phyloP scores from a whole-genome alignment of 2,888 invertebrate genomes.

The Diaphora mendica region DNA sequence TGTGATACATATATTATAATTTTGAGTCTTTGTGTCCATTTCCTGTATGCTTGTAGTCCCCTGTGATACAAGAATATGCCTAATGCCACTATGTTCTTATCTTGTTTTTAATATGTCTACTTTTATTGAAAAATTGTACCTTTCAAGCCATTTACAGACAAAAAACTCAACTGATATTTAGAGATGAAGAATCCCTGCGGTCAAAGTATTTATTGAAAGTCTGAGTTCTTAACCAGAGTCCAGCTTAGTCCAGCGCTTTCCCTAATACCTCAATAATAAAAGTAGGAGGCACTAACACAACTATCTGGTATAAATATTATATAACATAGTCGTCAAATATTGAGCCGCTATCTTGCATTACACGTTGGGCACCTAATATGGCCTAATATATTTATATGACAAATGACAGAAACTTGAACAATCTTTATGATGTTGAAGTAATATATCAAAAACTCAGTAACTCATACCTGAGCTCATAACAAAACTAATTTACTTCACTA shows the following conservation, averaged over 20 bases:
- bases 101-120: no score
- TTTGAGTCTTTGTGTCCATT: no score
- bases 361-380: constrained; percentile 17
- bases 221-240: neutral
- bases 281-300: neutral
- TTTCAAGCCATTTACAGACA: no score
- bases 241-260: neutral
- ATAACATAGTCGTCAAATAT: neutral
- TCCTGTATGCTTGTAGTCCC: no score
- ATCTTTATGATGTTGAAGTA: constrained; percentile 14
- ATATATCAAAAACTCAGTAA: neutral
- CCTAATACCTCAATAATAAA: neutral
- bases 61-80: no score
- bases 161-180: neutral
- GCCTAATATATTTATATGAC: constrained; percentile 12
- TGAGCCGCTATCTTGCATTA: neutral
- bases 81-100: no score
- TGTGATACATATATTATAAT: no score
- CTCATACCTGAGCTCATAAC: neutral
- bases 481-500: neutral
- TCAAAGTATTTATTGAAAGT: neutral
- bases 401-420: constrained; percentile 15
- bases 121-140: no score
- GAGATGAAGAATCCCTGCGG: neutral
- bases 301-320: neutral